Evolutionary conservation across 2,113 vertebrate genomes (phyloP).

Genomic region (Pseudorectes ferrugineus): DNA sequence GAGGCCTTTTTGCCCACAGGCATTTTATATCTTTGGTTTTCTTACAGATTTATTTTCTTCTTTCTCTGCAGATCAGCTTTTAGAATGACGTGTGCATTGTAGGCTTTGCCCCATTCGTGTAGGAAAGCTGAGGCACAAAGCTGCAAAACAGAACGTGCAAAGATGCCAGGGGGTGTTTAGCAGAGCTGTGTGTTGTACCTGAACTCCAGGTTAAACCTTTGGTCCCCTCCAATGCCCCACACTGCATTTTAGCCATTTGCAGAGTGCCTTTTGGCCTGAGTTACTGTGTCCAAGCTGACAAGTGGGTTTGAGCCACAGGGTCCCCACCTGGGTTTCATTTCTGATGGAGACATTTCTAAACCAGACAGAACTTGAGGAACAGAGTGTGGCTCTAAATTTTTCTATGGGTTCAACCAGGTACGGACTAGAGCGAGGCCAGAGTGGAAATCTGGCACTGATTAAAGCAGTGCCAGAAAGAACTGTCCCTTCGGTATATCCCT

Average conservation of each 20-base stretch:
- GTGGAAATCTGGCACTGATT: not conserved
- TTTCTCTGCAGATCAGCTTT: not conserved
- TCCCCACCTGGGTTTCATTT: not conserved
- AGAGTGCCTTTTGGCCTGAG: accelerated
- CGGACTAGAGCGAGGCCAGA: not conserved
- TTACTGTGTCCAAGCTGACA: accelerated
- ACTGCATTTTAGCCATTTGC: accelerated
- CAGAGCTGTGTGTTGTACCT: not conserved
- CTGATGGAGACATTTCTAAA: not conserved
- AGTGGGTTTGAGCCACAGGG: not conserved
- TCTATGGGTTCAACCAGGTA: not conserved
- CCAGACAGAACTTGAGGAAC: not conserved
- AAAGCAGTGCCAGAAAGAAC: not conserved
- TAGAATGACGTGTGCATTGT: not conserved
- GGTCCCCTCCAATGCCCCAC: not conserved
- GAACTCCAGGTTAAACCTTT: not conserved
- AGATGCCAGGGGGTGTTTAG: no score
- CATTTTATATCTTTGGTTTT: not conserved
- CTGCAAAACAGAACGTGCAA: accelerated
- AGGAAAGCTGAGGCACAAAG: not conserved
- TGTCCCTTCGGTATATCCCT: not conserved
- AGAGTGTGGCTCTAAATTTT: not conserved
- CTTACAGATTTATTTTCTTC: not conserved
- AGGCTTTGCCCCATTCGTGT: accelerated
- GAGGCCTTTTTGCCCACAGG: not conserved